Percentiles rank a stretch among this genome's conserved stretches.
Evolutionary conservation across 2,888 invertebrate species (phyloP).

Genomic region (Thymelicus acteon): DNA sequence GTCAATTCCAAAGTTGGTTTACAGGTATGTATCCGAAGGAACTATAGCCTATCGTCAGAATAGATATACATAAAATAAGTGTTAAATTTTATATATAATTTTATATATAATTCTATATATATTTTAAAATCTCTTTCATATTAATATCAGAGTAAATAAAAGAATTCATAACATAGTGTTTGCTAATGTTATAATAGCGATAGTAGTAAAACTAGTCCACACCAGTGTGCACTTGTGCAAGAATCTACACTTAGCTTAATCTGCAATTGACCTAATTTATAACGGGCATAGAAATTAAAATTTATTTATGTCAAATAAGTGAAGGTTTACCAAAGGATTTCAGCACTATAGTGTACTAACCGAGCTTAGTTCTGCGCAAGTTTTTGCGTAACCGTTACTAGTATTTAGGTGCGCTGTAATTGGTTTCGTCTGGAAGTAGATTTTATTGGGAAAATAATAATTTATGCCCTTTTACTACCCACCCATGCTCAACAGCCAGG

Average conservation of each 20-base stretch:
- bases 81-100: too few species aligned
- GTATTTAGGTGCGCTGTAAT: constrained; percentile 19
- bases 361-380: constrained; percentile 21
- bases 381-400: constrained; percentile 21
- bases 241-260: constrained; percentile 22
- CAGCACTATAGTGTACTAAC: constrained; percentile 22
- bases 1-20: too few species aligned
- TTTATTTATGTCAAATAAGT: constrained; percentile 30
- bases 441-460: background rate
- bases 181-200: background rate
- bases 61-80: too few species aligned
- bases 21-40: too few species aligned
- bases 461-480: background rate
- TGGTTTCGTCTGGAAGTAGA: constrained; percentile 6
- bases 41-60: too few species aligned
- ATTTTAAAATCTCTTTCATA: too few species aligned
- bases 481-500: background rate
- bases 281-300: constrained; percentile 17
- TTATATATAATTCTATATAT: too few species aligned
- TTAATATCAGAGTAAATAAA: too few species aligned
- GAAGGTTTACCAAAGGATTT: constrained; percentile 18
- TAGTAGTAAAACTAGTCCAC: background rate
- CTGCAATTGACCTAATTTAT: constrained; percentile 25
- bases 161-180: too few species aligned
- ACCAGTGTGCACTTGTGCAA: constrained; percentile 11